Conservation (phyloP, 2,797 vertebrate genomes). For the Orestias chungarensis region DNA sequence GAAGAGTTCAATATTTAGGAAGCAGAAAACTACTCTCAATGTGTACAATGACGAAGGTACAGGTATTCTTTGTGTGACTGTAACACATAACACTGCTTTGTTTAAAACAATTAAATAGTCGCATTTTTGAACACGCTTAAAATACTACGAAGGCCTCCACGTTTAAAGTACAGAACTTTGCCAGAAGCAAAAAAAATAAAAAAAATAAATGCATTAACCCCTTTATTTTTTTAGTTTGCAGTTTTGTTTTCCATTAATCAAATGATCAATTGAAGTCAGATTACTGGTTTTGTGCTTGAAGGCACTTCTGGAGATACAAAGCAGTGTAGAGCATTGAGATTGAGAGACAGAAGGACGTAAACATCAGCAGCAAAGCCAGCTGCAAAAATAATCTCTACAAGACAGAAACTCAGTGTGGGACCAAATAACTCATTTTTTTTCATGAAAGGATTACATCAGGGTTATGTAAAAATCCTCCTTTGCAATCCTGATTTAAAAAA, state of each 20-base stretch:
- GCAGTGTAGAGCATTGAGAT: conserved; percentile 24
- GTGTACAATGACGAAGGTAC: conserved; percentile 1
- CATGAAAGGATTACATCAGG: conserved; percentile 35
- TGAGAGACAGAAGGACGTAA: conserved; percentile 33
- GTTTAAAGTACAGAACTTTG: conserved; percentile 49
- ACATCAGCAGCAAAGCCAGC: conserved; percentile 35
- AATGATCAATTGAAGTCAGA: conserved; percentile 40
- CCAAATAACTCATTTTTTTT: conserved; percentile 52
- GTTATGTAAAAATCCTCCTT: not conserved
- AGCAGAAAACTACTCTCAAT: not conserved
- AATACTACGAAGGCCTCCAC: conserved; percentile 62
- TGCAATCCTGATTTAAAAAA: not conserved
- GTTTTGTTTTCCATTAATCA: conserved; percentile 43
- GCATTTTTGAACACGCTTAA: conserved; percentile 43
- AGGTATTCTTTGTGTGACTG: conserved; percentile 1
- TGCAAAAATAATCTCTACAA: conserved; percentile 20
- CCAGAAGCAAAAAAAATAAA: conserved; percentile 53
- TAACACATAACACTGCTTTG: conserved; percentile 21
- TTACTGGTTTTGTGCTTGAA: conserved; percentile 67
- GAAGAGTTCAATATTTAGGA: not conserved
- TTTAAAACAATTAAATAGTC: conserved; percentile 33
- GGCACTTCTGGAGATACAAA: conserved; percentile 73
- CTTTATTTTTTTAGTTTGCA: conserved; percentile 51
- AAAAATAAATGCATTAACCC: conserved; percentile 54
- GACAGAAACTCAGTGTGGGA: conserved; percentile 37